Base-by-base conservation (phyloP, 92 coral and sea anemone genomes). In the Desmophyllum pertusum region DNA sequence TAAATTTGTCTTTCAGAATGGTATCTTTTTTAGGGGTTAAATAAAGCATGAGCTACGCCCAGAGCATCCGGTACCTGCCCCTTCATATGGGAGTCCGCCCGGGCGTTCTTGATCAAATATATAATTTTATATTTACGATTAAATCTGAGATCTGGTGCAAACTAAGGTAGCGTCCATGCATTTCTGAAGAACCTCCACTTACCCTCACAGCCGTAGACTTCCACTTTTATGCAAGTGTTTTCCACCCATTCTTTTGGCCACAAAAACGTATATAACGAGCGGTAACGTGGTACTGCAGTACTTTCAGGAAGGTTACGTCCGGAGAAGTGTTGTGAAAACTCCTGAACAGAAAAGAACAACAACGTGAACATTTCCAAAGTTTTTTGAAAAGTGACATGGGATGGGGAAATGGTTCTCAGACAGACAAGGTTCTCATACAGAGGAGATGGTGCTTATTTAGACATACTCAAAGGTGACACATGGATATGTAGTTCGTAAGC, bases 191-290 rank as follows among this genome's bases (percentile, higher is more conserved):
- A 59, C 3, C 15, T 27, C 6, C 40, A 65, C 79, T 79, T 85
- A 90, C 93, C 85, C 43, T 70, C 77, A 40, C 79, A 90, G 30
- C 93, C 93, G 67, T 81, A 90, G 15, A 90, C 70, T 65, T 90
- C 93, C 59, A 83, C 55, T 51, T 76, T 68, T 11, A 90, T 19
- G 68, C 63, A 64, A 6, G 42, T 17, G 39, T 76, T 18, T 0
- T 51, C 80, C 25, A 73, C 76, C 84, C 75, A 85, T 0, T 46
- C 68, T 36, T 61, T 38, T 1, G 65, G 45, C n/a, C 46, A 42
- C 42, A 8, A 91, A n/a, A n/a, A 48, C 86, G 87, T 1, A 88
- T 48, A 67, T 86, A 70, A 17, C 83, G 80, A 27, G 88, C 83
- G 23, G 39, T 52, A 37, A 81, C 76, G 55, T 83, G 68, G 68